Base-by-base conservation (phyloP, 2,113 vertebrate species). In the Podocnemis expansa region DNA sequence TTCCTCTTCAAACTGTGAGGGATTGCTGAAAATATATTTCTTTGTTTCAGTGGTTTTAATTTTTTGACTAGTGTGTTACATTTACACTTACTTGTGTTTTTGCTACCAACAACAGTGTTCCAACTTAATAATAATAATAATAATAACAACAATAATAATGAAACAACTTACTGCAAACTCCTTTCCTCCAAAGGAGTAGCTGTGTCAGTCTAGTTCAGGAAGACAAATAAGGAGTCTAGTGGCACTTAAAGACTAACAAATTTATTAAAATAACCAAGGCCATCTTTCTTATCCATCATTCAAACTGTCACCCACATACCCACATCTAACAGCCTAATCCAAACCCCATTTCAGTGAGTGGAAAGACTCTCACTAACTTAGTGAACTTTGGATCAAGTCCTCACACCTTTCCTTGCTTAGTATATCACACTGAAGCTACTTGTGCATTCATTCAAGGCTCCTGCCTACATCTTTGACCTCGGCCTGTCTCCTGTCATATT, bases 11-110 rank as follows among this genome's bases (percentile, higher is more conserved):
- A 52, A 52, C 51, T 52, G 3, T 52, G 51, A 52, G 16, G 51
- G 51, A 52, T 52, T 16, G 13, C 51, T 17, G 51, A 52, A 13
- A 52, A 52, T 52, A 82, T 90, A 91, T 93, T 88, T 83, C 63
- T 85, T 95, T 89, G 96, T 58, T 27, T 45, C 85, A 78, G 82
- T 92, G 34, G 90, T 95, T 51, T 93, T 96, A 95, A 83, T 91
- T 95, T 96, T 96, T 96, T 95, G 97, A 94, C 82, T 95, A 80
- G 45, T 97, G 96, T 95, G 82, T 94, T 96, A 79, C 63, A 25
- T 96, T 97, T 96, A 38, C 96, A 91, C 94, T 81, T 95, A 88
- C 80, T 96, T 80, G 70, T 91, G 22, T 87, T 73, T 93, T 89
- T 92, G 80, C 93, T 95, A 81, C 86, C 58, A 91, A 88, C 85